phyloP scores from a whole-genome alignment of 1,140 invertebrate species.

The Bombus terrestris region DNA sequence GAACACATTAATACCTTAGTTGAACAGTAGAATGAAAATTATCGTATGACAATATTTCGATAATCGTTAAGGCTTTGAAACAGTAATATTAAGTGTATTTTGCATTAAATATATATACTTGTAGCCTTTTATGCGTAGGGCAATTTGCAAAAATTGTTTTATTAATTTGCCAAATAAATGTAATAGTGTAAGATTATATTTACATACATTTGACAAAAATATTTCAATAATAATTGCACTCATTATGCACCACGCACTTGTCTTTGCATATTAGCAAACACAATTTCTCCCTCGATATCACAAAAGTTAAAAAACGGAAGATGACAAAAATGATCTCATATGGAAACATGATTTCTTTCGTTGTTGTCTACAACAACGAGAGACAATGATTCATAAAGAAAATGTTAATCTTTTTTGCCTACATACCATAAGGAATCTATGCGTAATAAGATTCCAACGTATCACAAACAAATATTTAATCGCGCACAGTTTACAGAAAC shows the following conservation, averaged over 20 bases:
- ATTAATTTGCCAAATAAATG: conserved; percentile 49
- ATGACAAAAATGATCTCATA: conserved; percentile 43
- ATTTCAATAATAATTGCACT: conserved; percentile 63
- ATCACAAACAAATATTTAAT: conserved; percentile 35
- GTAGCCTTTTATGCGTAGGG: conserved; percentile 35
- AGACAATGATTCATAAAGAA: conserved; percentile 27
- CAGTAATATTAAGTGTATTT: conserved; percentile 40
- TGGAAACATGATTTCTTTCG: conserved; percentile 38
- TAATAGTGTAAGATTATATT: conserved; percentile 53
- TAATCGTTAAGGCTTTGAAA: conserved; percentile 45
- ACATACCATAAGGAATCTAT: conserved; percentile 21
- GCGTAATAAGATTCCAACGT: conserved; percentile 41
- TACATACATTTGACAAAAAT: conserved; percentile 64
- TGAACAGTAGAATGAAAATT: conserved; percentile 38
- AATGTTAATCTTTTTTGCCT: conserved; percentile 30
- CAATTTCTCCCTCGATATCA: conserved; percentile 56
- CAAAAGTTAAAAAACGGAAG: conserved; percentile 58
- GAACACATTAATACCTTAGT: conserved; percentile 27
- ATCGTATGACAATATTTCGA: conserved; percentile 36
- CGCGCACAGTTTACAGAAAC: conserved; percentile 34
- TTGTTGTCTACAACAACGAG: conserved; percentile 8
- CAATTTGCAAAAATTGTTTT: conserved; percentile 32
- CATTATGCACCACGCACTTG: conserved; percentile 55
- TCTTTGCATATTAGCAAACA: conserved; percentile 50
- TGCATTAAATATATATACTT: conserved; percentile 45